Evolutionary conservation across 1,140 invertebrate species (phyloP).

Genomic region (Saccostrea echinata): DNA sequence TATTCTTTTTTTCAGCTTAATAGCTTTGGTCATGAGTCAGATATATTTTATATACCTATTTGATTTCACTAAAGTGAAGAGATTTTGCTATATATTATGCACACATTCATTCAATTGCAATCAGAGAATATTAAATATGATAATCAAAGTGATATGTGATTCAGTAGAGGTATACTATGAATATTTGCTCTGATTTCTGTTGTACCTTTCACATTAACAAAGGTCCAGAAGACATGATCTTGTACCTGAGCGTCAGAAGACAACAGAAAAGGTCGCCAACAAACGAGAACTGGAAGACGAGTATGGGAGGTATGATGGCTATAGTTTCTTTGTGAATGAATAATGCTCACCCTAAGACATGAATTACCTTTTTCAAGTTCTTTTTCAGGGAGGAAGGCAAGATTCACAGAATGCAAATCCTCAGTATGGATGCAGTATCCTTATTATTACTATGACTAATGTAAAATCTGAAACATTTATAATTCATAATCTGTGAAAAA

Average conservation of each 20-base stretch:
- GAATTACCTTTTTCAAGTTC: slow-evolving; percentile 14
- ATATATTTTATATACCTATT: too few relatives aligned
- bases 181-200: neutral
- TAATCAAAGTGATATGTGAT: neutral
- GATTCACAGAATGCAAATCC: slow-evolving; percentile 76
- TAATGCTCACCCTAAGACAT: neutral
- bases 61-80: too few relatives aligned
- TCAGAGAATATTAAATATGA: too few relatives aligned
- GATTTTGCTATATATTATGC: too few relatives aligned
- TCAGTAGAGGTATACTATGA: too few relatives aligned
- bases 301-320: slow-evolving; percentile 70
- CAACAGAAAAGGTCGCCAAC: slow-evolving; percentile 66
- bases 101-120: too few relatives aligned
- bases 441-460: slow-evolving; percentile 49
- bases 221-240: slow-evolving; percentile 68
- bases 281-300: slow-evolving; percentile 71
- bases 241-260: slow-evolving; percentile 64
- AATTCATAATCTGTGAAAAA: too few relatives aligned
- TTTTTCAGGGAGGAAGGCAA: slow-evolving; percentile 78
- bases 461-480: too few relatives aligned
- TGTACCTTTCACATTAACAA: neutral
- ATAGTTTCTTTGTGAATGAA: neutral
- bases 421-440: slow-evolving; percentile 84
- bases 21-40: too few relatives aligned
- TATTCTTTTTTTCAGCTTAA: too few relatives aligned